Conservation (phyloP, 2,888 invertebrate genomes). For the Ophonus ardosiacus region DNA sequence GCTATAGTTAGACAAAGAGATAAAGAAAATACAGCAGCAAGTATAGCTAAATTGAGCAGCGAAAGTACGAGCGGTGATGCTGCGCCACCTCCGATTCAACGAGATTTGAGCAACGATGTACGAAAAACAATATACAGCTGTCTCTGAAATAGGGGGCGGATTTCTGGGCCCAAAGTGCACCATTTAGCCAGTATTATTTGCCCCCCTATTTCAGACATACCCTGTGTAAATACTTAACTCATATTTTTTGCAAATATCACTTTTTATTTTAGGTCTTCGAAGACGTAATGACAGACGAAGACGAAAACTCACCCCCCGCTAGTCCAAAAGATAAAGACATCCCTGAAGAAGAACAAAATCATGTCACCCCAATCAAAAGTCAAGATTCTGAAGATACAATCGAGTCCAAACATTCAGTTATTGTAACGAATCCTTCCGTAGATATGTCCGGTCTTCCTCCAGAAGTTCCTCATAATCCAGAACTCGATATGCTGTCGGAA, state of each 20-base stretch:
- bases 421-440: conserved; percentile 85
- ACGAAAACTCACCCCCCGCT: conserved; percentile 63
- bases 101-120: conserved; percentile 78
- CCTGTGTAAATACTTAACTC: too few relatives aligned
- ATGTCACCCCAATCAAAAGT: conserved; percentile 65
- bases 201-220: too few relatives aligned
- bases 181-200: too few relatives aligned
- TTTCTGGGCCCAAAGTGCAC: too few relatives aligned
- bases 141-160: too few relatives aligned
- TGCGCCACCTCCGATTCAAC: conserved; percentile 73
- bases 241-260: not conserved
- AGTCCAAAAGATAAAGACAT: conserved; percentile 50
- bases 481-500: conserved; percentile 80
- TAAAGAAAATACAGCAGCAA: conserved; percentile 89
- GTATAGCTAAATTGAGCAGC: conserved; percentile 89
- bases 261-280: conserved; percentile 72
- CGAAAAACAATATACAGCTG: too few relatives aligned
- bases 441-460: conserved; percentile 75
- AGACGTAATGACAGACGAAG: conserved; percentile 71
- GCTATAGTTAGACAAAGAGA: conserved; percentile 92
- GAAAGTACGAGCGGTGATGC: conserved; percentile 81
- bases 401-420: conserved; percentile 79
- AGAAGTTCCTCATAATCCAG: conserved; percentile 54
- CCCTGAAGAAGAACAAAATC: conserved; percentile 65
- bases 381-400: conserved; percentile 55